Conservation (phyloP, 2,888 invertebrate species). For the Rotaria magnacalcarata region DNA sequence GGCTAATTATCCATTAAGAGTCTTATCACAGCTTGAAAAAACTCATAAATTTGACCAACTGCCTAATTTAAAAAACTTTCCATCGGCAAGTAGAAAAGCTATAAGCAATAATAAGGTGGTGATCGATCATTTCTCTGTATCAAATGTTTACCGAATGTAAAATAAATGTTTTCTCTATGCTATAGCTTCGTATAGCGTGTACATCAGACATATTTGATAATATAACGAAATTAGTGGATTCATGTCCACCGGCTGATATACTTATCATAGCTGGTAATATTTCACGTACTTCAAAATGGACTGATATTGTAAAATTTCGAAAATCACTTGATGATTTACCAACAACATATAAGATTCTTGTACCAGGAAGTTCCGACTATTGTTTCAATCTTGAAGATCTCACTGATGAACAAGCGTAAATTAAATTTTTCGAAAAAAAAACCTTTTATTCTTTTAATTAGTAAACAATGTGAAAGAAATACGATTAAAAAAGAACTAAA, state of each 20-base stretch:
- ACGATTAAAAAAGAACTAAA: neutral
- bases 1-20: neutral
- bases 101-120: neutral
- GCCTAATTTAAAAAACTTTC: neutral
- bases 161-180: neutral
- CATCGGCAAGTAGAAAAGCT: neutral
- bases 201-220: neutral
- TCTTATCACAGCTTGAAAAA: neutral
- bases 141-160: too few relatives aligned
- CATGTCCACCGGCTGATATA: neutral
- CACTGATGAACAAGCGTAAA: neutral
- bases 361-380: neutral
- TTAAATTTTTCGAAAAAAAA: neutral
- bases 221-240: neutral
- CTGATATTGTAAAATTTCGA: neutral
- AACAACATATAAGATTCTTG: neutral
- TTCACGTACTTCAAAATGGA: slow-evolving; percentile 12
- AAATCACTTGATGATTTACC: neutral
- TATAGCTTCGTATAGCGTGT: neutral
- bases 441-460: neutral
- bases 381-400: neutral
- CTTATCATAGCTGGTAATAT: neutral
- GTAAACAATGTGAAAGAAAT: neutral
- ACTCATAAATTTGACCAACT: neutral
- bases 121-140: neutral